Conservation (phyloP, 1,140 invertebrate genomes). For the Elysia chlorotica region DNA sequence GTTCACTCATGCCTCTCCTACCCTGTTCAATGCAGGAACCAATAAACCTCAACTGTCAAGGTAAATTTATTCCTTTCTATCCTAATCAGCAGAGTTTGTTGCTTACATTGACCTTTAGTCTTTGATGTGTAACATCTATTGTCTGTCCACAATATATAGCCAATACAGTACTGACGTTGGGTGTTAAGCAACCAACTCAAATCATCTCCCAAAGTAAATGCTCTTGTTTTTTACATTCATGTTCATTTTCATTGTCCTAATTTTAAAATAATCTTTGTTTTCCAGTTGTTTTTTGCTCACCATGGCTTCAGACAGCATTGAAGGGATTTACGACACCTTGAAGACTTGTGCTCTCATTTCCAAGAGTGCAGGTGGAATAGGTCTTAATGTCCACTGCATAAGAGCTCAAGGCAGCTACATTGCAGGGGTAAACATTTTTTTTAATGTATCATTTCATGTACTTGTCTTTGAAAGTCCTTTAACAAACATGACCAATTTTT, state of each 20-base stretch:
- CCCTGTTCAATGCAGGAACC: conserved; percentile 94
- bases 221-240: too few relatives aligned
- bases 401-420: conserved; percentile 90
- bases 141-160: too few relatives aligned
- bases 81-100: too few relatives aligned
- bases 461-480: too few relatives aligned
- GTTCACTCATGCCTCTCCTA: conserved; percentile 98
- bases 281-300: conserved; percentile 90
- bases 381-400: conserved; percentile 95
- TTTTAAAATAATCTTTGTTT: conserved; percentile 23
- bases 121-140: too few relatives aligned
- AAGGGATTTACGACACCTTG: conserved; percentile 92
- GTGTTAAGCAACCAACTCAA: too few relatives aligned
- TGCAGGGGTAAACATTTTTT: conserved; percentile 76
- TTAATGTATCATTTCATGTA: too few relatives aligned
- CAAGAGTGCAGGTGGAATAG: conserved; percentile 97
- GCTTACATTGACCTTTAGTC: too few relatives aligned
- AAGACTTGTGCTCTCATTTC: conserved; percentile 95
- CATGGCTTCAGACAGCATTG: conserved; percentile 95
- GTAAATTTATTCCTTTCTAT: too few relatives aligned
- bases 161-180: too few relatives aligned
- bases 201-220: too few relatives aligned
- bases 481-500: too few relatives aligned
- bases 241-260: not conserved
- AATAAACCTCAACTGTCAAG: conserved; percentile 89